Conservation (phyloP, 1,140 invertebrate genomes). For the Agraylea sexmaculata region DNA sequence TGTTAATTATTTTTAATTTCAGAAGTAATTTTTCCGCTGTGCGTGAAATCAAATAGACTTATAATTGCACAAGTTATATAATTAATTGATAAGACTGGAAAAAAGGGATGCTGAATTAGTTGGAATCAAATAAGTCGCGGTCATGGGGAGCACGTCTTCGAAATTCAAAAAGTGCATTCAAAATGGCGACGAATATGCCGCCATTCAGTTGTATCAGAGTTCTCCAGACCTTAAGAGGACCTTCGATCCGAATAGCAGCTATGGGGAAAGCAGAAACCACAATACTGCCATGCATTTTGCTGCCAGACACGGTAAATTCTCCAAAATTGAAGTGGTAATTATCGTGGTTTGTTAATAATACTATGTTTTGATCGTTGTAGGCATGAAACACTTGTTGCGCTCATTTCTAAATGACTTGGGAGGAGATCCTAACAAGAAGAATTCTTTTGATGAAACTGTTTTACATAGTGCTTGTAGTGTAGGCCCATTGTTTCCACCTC, state of each 20-base stretch:
- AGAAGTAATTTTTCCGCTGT: too few species aligned
- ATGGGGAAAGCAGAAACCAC: slow-evolving; percentile 54
- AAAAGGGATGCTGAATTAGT: too few species aligned
- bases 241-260: slow-evolving; percentile 58
- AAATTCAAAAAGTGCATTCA: slow-evolving; percentile 63
- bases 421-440: slow-evolving; percentile 60
- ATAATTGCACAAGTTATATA: too few species aligned
- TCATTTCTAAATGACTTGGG: slow-evolving; percentile 54
- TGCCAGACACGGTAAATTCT: slow-evolving; percentile 46
- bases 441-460: slow-evolving; percentile 50
- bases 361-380: too few species aligned
- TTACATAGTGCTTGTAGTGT: slow-evolving; percentile 47
- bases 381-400: slow-evolving; percentile 46
- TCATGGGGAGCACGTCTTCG: slow-evolving; percentile 60
- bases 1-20: too few species aligned
- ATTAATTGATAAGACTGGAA: too few species aligned
- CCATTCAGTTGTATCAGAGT: slow-evolving; percentile 49
- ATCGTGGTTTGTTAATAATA: neutral
- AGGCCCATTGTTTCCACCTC: slow-evolving; percentile 9
- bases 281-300: slow-evolving; percentile 59
- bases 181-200: slow-evolving; percentile 59
- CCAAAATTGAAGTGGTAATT: neutral
- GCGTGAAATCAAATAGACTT: too few species aligned
- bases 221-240: slow-evolving; percentile 50
- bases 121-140: too few species aligned